A percentile compares a stretch with the other conserved stretches of the same genome.
phyloP scores from a whole-genome alignment of 2,888 invertebrate genomes.

The Furcula furcula region DNA sequence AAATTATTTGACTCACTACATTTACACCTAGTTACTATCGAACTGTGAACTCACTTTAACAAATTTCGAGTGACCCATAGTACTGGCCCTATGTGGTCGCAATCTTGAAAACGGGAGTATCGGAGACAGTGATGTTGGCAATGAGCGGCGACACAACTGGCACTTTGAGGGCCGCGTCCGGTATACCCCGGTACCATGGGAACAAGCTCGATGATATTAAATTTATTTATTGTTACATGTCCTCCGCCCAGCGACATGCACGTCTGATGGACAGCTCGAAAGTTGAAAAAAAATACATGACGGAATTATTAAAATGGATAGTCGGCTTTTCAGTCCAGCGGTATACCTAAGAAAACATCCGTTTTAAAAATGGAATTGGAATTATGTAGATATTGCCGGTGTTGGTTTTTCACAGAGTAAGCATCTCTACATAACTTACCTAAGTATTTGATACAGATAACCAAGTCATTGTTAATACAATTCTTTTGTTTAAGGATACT shows the following conservation, averaged over 20 bases:
- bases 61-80: conserved; percentile 21
- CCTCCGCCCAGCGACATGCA: conserved; percentile 9
- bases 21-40: no score
- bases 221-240: conserved; percentile 49
- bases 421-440: no score
- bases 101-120: conserved; percentile 53
- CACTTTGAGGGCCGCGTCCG: conserved; percentile 59
- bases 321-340: neutral
- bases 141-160: conserved; percentile 47
- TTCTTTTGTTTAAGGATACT: no score
- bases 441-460: no score
- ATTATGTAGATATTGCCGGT: no score
- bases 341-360: no score
- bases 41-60: no score
- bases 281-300: conserved; percentile 17
- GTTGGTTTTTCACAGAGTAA: no score
- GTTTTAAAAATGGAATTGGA: neutral
- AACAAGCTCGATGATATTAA: conserved; percentile 45
- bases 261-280: conserved; percentile 18
- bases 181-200: conserved; percentile 45
- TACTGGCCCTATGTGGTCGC: conserved; percentile 35
- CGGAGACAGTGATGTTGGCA: conserved; percentile 55
- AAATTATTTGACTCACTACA: no score
- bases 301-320: conserved; percentile 7
- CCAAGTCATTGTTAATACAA: no score